Evolutionary conservation across 1,140 invertebrate genomes (phyloP).

Genomic region (Chymomyza costata): DNA sequence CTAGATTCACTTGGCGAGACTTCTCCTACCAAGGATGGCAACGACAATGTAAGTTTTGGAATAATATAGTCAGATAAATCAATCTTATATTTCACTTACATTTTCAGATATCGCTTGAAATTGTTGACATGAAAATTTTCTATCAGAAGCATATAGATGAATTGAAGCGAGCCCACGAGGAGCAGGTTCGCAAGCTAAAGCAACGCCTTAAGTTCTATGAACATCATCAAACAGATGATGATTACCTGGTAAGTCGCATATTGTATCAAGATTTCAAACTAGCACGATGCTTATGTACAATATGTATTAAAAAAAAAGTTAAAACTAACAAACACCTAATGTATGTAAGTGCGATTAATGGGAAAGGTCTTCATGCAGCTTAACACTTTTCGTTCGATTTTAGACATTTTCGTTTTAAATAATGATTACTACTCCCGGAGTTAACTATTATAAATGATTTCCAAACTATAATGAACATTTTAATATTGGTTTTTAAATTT

Average conservation of each 20-base stretch:
- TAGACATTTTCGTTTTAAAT: no score
- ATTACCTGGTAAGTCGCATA: slow-evolving; percentile 58
- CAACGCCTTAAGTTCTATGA: slow-evolving; percentile 61
- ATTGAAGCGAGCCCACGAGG: slow-evolving; percentile 46
- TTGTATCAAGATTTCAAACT: no score
- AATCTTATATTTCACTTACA: neutral
- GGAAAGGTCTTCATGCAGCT: no score
- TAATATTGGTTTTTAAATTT: no score
- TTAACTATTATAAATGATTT: no score
- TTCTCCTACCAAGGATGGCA: slow-evolving; percentile 19
- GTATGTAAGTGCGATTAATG: no score
- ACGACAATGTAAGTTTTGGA: slow-evolving; percentile 19
- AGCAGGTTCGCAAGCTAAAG: slow-evolving; percentile 50
- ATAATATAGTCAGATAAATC: neutral
- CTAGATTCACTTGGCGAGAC: slow-evolving; percentile 34
- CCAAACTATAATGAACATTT: no score
- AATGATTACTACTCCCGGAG: no score
- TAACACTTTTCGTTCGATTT: no score
- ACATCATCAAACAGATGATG: slow-evolving; percentile 59
- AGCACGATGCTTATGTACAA: no score
- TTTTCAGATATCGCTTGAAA: slow-evolving; percentile 35
- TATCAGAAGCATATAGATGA: slow-evolving; percentile 67
- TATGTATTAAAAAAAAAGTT: no score
- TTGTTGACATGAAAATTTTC: slow-evolving; percentile 57
- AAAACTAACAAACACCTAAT: neutral